These are phyloP conservation scores for Aquatica leii DNA, from an alignment of 2,888 invertebrate species.

Conservation along the genomic window DNA sequence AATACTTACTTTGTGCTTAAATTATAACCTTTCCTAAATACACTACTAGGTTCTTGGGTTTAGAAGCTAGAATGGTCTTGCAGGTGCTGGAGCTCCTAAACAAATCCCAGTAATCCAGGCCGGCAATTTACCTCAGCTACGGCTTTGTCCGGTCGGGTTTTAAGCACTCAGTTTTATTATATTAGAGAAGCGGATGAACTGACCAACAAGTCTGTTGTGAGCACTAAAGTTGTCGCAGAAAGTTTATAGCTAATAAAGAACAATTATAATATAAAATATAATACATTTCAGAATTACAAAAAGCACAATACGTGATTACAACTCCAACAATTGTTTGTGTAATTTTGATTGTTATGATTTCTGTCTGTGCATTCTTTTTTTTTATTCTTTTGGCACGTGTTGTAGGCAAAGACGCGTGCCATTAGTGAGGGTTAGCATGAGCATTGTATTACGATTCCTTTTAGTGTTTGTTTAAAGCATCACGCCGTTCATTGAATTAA, in stretches of 20 bases:
- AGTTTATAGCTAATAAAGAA: conserved; percentile 53
- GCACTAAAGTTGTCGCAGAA: conserved; percentile 59
- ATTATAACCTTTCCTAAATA: conserved; percentile 23
- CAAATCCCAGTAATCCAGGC: conserved; percentile 61
- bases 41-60: conserved; percentile 24
- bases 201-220: conserved; percentile 43
- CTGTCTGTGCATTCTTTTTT: not conserved
- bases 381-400: conserved; percentile 22
- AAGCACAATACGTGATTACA: conserved; percentile 8
- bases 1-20: conserved; percentile 21
- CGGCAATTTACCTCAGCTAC: conserved; percentile 62
- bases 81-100: conserved; percentile 57
- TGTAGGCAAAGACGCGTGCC: conserved; percentile 36
- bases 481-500: conserved; percentile 57
- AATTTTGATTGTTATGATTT: not conserved
- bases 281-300: conserved; percentile 10
- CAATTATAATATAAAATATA: conserved; percentile 36
- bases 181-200: conserved; percentile 45
- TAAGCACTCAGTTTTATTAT: conserved; percentile 62
- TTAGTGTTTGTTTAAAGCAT: conserved; percentile 54
- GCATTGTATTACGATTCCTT: conserved; percentile 28
- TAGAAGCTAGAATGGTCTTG: conserved; percentile 37
- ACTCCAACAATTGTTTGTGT: not conserved
- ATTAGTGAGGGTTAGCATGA: conserved; percentile 25
- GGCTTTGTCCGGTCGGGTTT: conserved; percentile 56